A percentile compares a stretch with the other conserved stretches of the same genome.
These are phyloP conservation scores for Anarrhichthys ocellatus DNA, from an alignment of 2,113 vertebrate genomes.

Conservation along the genomic window DNA sequence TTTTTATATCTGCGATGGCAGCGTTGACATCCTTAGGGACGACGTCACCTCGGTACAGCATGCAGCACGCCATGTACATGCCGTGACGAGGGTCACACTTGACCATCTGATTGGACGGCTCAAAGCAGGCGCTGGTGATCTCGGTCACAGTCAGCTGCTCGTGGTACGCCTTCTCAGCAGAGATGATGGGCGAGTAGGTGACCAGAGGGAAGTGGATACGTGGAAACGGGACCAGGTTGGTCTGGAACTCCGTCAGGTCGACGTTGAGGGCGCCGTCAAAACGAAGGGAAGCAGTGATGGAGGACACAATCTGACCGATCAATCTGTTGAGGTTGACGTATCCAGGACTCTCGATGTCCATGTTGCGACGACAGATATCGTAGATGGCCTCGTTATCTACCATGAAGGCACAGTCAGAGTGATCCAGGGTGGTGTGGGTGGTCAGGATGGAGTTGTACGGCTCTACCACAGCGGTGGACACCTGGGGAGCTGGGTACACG, in stretches of 20 bases:
- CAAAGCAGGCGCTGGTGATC: not conserved
- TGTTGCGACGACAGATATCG: constrained; percentile 86
- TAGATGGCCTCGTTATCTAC: constrained; percentile 90
- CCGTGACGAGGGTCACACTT: not conserved
- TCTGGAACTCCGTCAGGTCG: constrained; percentile 90
- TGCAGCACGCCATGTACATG: not conserved
- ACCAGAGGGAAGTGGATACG: constrained; percentile 80
- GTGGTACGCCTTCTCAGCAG: too few species aligned
- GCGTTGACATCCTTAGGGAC: not conserved
- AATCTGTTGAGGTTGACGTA: constrained; percentile 85
- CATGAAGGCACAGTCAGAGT: constrained; percentile 90
- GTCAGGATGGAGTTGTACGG: too few species aligned
- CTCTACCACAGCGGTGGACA: constrained; percentile 77
- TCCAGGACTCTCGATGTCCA: constrained; percentile 85
- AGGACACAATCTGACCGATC: constrained; percentile 80
- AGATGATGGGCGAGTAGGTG: constrained; percentile 67
- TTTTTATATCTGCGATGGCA: not conserved
- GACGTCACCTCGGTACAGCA: not conserved
- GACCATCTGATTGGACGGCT: not conserved
- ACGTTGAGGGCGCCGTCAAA: constrained; percentile 91
- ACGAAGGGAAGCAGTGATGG: constrained; percentile 83
- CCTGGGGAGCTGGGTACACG: constrained; percentile 86
- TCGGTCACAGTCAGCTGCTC: too few species aligned
- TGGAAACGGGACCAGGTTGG: constrained; percentile 79
- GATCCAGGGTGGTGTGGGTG: constrained; percentile 64